Conservation (phyloP, 2,113 vertebrate genomes). For the Entomyzon cyanotis region DNA sequence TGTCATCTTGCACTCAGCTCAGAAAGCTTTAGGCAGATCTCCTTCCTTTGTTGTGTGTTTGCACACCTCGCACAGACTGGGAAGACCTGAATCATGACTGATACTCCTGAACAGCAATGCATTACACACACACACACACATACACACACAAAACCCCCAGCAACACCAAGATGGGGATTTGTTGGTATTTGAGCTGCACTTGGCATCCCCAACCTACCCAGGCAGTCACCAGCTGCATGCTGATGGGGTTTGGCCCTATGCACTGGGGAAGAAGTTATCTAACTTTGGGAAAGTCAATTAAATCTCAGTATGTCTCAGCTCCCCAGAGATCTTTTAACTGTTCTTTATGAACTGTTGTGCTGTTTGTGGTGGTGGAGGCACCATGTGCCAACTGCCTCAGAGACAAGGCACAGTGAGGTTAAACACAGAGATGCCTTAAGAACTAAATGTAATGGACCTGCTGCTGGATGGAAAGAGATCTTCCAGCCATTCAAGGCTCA, state of each 20-base stretch:
- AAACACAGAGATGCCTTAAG: not conserved
- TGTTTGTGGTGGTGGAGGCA: not conserved
- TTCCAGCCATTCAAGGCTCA: not conserved
- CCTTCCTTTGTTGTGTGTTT: not conserved
- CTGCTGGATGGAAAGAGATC: not conserved
- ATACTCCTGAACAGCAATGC: not conserved
- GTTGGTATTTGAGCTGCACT: not conserved
- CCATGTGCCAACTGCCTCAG: not conserved
- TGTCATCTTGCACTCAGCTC: not conserved
- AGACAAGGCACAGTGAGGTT: not conserved
- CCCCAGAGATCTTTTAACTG: not conserved
- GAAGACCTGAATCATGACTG: not conserved
- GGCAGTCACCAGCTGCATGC: not conserved
- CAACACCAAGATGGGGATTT: not conserved
- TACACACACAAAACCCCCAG: not conserved
- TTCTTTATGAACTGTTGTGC: not conserved
- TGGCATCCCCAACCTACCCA: not conserved
- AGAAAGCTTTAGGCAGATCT: not conserved
- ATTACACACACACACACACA: not conserved
- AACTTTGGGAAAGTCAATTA: not conserved
- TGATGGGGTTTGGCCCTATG: fast-evolving
- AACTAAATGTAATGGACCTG: not conserved
- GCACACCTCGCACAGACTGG: not conserved
- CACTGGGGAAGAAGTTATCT: not conserved
- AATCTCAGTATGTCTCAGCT: not conserved